Percentiles rank a stretch among this genome's conserved stretches.
phyloP scores from a whole-genome alignment of 2,888 invertebrate species.

The Hirudinaria manillensis region DNA sequence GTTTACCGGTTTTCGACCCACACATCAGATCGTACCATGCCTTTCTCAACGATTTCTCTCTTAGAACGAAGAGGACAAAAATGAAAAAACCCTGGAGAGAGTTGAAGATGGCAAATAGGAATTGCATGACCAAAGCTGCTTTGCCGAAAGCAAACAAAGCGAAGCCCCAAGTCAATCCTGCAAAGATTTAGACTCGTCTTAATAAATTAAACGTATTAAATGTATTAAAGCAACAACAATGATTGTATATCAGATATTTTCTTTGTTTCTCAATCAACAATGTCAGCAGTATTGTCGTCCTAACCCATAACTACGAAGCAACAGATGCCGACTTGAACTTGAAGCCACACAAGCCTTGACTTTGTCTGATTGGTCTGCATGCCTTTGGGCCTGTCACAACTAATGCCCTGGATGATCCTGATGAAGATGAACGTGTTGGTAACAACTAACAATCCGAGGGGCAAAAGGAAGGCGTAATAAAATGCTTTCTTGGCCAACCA shows the following conservation, averaged over 20 bases:
- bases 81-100: conserved; percentile 51
- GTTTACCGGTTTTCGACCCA: too few species aligned
- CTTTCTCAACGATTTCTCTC: conserved; percentile 31
- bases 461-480: conserved; percentile 48
- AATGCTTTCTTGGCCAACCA: conserved; percentile 49
- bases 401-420: conserved; percentile 46
- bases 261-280: neutral
- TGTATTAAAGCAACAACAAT: too few species aligned
- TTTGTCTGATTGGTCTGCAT: conserved; percentile 58
- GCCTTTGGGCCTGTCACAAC: conserved; percentile 43
- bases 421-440: conserved; percentile 39
- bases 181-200: too few species aligned
- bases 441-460: conserved; percentile 46
- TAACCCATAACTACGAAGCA: conserved; percentile 50
- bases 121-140: conserved; percentile 44
- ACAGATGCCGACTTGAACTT: conserved; percentile 50
- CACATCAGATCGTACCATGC: conserved; percentile 22
- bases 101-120: conserved; percentile 50
- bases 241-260: too few species aligned
- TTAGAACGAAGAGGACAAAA: conserved; percentile 44
- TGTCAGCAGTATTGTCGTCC: neutral
- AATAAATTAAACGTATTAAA: too few species aligned
- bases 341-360: conserved; percentile 45
- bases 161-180: conserved; percentile 50
- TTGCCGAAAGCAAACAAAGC: conserved; percentile 47